These are phyloP conservation scores for Trematomus loennbergii DNA, from an alignment of 2,113 vertebrate genomes.

Conservation along the genomic window DNA sequence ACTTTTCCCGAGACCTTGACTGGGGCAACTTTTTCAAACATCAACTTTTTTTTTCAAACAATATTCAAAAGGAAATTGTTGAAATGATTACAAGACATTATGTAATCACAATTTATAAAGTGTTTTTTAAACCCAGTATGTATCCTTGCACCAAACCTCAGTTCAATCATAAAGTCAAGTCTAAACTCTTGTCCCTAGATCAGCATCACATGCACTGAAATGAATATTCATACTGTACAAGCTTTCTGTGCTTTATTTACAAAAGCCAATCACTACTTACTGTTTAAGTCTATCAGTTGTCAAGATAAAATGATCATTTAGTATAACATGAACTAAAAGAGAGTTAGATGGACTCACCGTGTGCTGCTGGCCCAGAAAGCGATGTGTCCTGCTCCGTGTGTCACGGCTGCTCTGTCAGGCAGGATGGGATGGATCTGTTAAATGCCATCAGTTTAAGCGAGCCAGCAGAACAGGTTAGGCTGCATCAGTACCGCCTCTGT, in stretches of 20 bases:
- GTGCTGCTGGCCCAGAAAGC: slow-evolving; percentile 23
- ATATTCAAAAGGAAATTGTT: neutral
- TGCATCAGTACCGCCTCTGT: slow-evolving; percentile 60
- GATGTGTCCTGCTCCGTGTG: slow-evolving; percentile 58
- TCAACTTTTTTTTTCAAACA: neutral
- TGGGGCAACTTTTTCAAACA: neutral
- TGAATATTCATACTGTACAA: neutral
- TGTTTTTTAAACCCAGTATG: neutral
- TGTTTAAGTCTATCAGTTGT: neutral
- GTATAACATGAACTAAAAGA: neutral
- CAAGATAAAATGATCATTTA: neutral
- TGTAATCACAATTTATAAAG: neutral
- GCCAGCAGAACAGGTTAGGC: slow-evolving; percentile 81
- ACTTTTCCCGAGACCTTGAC: neutral
- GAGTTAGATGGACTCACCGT: slow-evolving; percentile 62
- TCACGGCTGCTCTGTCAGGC: slow-evolving; percentile 49
- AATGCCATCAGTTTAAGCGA: slow-evolving; percentile 49
- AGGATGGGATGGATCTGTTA: slow-evolving; percentile 54
- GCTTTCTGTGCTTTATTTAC: neutral
- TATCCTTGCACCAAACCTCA: neutral
- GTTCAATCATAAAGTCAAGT: neutral
- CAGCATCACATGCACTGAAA: neutral
- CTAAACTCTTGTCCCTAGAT: neutral
- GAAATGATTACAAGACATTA: neutral
- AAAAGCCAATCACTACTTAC: neutral